Base-by-base conservation (phyloP, 1,140 invertebrate species). In the Venturia canescens region DNA sequence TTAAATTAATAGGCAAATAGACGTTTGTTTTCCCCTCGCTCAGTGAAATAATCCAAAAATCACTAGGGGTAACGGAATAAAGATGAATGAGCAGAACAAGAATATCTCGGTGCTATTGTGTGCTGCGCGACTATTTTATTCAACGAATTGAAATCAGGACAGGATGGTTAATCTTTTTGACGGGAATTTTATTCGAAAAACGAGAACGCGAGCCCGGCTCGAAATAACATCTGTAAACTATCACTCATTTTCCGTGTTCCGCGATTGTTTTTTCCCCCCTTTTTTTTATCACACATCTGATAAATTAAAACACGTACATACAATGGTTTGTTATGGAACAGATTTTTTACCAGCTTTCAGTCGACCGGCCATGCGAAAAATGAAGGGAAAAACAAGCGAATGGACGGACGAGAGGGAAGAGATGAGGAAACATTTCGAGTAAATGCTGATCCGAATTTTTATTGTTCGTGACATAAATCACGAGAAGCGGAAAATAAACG, bases 401-500 rank as follows among this genome's bases (percentile, higher is more conserved):
- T 9, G 4, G 6, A 26, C 16, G 21, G 57, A 21, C 1, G 11
- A 63, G 18, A 26, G 21, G 57, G 23, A 21, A 63, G 57, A 63
- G 11, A 29, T 29, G 13, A n/a, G 11, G 63, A 66, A 29, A 29
- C 18, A 50, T 50, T 50, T 50, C 48, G 48, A 16, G 11, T 50
- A 50, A 29, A 66, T 66, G 27, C 63, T 66, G 63, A 66, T 29
- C 26, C 27, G 3, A 29, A 18, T 29, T 29, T 66, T 66, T 66
- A 18, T 66, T 11, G 63, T 66, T 66, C 63, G 63, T 66, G 63
- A 66, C 63, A 29, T 13, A 29, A 66, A 29, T 18, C 63, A 27
- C 57, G 57, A 60, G 57, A 60, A n/a, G n/a, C 57, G 63, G 23
- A 27, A 66, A 66, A 66, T 21, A 53, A 60, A 18, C 57, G 63